phyloP scores from a whole-genome alignment of 1,140 invertebrate species.

The fruit fly (Drosophila melanogaster) region DNA sequence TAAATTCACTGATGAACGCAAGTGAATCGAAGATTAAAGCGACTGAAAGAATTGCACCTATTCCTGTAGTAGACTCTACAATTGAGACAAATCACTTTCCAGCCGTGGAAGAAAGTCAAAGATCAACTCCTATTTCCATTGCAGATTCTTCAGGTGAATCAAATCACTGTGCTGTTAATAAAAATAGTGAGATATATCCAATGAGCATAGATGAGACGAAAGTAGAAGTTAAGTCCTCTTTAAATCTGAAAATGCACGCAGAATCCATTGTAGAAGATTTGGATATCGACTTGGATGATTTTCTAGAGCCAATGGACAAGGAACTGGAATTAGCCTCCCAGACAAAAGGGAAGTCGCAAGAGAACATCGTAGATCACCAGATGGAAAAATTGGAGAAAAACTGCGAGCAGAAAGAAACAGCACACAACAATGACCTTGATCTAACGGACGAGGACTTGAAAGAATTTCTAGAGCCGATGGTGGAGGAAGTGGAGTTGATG shows the following conservation, averaged over 20 bases:
- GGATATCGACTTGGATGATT: conserved; percentile 65
- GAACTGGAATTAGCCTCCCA: conserved; percentile 40
- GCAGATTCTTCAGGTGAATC: neutral
- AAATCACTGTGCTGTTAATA: neutral
- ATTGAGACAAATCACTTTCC: neutral
- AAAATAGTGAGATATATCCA: conserved; percentile 6
- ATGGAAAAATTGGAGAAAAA: neutral
- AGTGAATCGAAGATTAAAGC: conserved; percentile 22
- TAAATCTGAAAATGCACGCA: neutral
- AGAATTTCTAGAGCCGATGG: conserved; percentile 70
- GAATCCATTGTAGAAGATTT: conserved; percentile 35
- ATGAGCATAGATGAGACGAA: neutral
- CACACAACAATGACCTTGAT: neutral
- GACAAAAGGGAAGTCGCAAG: neutral
- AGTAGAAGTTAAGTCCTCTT: neutral
- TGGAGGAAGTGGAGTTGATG: conserved; percentile 51
- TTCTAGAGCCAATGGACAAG: conserved; percentile 69
- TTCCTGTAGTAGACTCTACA: neutral
- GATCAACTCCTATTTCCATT: neutral
- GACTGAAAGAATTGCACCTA: neutral
- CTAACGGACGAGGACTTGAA: conserved; percentile 39
- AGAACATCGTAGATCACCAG: conserved; percentile 36
- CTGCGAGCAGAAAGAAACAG: neutral
- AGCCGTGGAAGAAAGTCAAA: neutral
- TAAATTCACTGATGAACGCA: conserved; percentile 56